Conservation (phyloP, 2,113 vertebrate genomes). For the Actenoides lindsayi region DNA sequence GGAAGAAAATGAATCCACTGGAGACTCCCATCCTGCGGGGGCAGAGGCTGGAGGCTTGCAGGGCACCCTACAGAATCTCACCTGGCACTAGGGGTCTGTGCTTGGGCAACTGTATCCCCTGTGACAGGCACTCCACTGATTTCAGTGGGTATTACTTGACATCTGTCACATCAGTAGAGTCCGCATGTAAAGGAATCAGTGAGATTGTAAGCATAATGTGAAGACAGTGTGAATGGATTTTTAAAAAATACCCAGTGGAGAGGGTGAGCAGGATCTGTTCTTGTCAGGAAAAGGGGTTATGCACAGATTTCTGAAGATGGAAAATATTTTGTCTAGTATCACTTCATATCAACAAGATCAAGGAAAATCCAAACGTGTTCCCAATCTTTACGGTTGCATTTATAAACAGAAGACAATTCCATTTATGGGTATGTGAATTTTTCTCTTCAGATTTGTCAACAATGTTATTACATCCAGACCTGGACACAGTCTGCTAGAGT, state of each 20-base stretch:
- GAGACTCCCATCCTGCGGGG: background rate
- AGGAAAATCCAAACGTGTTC: background rate
- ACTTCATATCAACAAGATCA: background rate
- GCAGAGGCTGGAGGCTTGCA: background rate
- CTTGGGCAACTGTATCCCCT: background rate
- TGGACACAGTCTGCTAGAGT: background rate
- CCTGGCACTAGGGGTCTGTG: background rate
- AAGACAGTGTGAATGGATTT: background rate
- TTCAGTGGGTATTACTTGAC: background rate
- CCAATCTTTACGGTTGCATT: background rate
- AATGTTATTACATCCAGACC: background rate
- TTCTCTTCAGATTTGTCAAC: background rate
- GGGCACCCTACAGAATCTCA: background rate
- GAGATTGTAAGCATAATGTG: background rate
- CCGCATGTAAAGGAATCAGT: background rate
- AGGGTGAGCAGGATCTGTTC: background rate
- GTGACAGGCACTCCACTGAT: background rate
- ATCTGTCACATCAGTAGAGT: background rate
- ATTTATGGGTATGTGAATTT: background rate
- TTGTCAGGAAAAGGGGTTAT: background rate
- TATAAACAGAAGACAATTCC: background rate
- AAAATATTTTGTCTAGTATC: background rate
- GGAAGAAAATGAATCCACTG: background rate
- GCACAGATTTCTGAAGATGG: background rate
- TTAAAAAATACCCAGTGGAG: background rate